Evolutionary conservation across 1,140 invertebrate species (phyloP).

Genomic region (Caerostris extrusa): DNA sequence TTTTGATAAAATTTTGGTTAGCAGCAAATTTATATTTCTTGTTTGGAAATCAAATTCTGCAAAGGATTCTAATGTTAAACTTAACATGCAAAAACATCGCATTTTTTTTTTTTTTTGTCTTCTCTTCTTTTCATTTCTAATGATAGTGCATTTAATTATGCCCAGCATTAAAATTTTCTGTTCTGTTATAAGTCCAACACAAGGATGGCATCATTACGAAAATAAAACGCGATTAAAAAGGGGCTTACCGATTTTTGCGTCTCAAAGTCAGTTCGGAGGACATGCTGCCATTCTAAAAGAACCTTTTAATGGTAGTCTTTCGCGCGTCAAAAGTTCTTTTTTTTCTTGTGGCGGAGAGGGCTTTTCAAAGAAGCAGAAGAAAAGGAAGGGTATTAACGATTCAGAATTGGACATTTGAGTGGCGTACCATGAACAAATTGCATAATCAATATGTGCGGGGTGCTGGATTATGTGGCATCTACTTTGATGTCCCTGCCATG

Average conservation of each 20-base stretch:
- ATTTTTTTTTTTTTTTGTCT: no score
- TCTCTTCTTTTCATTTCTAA: no score
- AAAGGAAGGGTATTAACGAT: conserved; percentile 61
- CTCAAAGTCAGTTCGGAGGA: conserved; percentile 4
- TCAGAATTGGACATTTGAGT: conserved; percentile 76
- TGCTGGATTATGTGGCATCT: conserved; percentile 60
- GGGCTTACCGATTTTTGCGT: conserved; percentile 18
- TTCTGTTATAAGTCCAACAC: background rate
- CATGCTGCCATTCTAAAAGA: conserved; percentile 1
- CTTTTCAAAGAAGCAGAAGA: background rate
- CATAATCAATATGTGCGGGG: conserved; percentile 72
- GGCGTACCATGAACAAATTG: conserved; percentile 70
- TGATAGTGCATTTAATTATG: background rate
- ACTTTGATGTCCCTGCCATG: conserved; percentile 52
- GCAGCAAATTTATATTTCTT: no score
- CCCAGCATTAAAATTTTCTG: background rate
- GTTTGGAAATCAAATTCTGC: no score
- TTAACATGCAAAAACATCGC: no score
- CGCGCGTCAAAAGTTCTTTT: conserved; percentile 43
- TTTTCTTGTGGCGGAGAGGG: background rate
- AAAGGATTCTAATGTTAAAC: no score
- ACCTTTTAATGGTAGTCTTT: conserved; percentile 41
- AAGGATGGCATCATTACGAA: background rate
- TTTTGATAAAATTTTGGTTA: no score
- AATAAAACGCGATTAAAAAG: conserved; percentile 38